A percentile compares a stretch with the other conserved stretches of the same genome.
These are phyloP conservation scores for Falcaria lacertinaria DNA, from an alignment of 2,888 invertebrate genomes.

Conservation along the genomic window DNA sequence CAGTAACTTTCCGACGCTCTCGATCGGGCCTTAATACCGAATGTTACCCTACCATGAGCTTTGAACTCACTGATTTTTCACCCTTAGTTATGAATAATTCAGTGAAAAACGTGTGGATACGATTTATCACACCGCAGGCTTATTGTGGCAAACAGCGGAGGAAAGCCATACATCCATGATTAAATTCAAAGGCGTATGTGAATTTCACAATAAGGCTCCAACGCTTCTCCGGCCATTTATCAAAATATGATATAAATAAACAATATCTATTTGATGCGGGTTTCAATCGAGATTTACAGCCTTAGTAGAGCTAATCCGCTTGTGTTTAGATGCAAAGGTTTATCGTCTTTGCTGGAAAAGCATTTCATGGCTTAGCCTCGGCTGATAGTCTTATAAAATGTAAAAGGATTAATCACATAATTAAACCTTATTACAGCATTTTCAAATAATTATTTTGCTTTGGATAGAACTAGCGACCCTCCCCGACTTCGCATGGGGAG, in stretches of 20 bases:
- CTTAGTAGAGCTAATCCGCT: too few relatives aligned
- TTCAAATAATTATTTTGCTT: too few relatives aligned
- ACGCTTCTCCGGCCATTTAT: neutral
- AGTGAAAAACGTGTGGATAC: neutral
- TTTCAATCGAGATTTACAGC: too few relatives aligned
- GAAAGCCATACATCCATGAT: neutral
- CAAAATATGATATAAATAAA: neutral
- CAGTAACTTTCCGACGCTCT: conserved; percentile 11
- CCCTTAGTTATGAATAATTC: conserved; percentile 3
- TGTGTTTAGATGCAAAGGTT: too few relatives aligned
- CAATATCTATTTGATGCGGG: too few relatives aligned
- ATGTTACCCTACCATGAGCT: conserved; percentile 4
- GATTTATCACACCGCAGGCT: neutral
- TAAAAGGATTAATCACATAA: too few relatives aligned
- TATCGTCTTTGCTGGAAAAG: too few relatives aligned
- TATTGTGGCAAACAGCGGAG: neutral
- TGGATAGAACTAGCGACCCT: too few relatives aligned
- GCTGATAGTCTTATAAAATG: too few relatives aligned
- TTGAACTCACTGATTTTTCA: conserved; percentile 5
- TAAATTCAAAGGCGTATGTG: neutral
- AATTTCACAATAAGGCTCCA: neutral
- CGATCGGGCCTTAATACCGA: conserved; percentile 6
- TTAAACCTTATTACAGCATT: too few relatives aligned
- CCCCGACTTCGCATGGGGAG: too few relatives aligned
- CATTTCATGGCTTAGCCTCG: too few relatives aligned